phyloP scores from a whole-genome alignment of 1,140 invertebrate genomes.

The Brachionus asplanchnoidis region DNA sequence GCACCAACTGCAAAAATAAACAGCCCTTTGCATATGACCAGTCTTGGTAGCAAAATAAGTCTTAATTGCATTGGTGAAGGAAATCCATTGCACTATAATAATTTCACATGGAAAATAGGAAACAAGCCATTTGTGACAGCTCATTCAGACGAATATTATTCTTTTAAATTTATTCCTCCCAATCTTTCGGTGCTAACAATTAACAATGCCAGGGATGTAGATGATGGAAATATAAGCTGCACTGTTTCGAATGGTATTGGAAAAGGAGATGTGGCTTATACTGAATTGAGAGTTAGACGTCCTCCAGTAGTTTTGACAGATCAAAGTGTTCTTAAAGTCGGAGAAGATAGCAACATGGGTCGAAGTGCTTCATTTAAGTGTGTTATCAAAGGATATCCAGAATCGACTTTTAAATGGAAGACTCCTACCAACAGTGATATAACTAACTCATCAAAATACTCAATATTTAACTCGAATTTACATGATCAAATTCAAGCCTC shows the following conservation, averaged over 20 bases:
- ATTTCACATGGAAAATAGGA: conserved; percentile 25
- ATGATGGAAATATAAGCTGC: conserved; percentile 32
- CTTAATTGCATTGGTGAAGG: not conserved
- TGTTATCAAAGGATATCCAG: not conserved
- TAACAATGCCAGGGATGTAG: not conserved
- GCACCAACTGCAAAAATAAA: conserved; percentile 33
- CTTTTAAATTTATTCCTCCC: conserved; percentile 22
- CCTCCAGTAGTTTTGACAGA: not conserved
- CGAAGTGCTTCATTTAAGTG: conserved; percentile 22
- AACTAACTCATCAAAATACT: conserved; percentile 31
- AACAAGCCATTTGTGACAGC: not conserved
- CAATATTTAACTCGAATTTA: not conserved
- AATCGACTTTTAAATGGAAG: conserved; percentile 23
- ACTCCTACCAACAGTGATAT: conserved; percentile 15
- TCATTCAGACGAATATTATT: not conserved
- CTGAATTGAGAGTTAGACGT: conserved; percentile 13
- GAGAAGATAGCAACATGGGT: conserved; percentile 31
- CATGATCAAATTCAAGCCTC: not conserved
- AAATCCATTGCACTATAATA: conserved; percentile 6
- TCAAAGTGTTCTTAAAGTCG: conserved; percentile 13
- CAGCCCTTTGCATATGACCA: not conserved
- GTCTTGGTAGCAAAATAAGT: not conserved
- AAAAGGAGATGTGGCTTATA: not conserved
- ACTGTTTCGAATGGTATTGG: conserved; percentile 10
- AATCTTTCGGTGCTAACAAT: conserved; percentile 33